Evolutionary conservation across 1,140 invertebrate genomes (phyloP).

Genomic region (Protaetia brevitarsis): DNA sequence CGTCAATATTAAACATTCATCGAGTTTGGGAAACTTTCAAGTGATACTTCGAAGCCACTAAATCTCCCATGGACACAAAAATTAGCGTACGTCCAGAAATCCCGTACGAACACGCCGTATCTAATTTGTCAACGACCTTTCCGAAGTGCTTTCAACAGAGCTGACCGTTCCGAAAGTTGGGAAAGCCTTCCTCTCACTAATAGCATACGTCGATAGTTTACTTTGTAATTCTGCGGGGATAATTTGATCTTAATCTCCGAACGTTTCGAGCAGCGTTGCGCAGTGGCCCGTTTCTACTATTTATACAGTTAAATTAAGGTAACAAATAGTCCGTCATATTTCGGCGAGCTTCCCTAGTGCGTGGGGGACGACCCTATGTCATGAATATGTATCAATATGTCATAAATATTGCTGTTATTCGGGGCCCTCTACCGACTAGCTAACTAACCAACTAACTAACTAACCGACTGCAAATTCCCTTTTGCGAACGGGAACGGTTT

Average conservation of each 20-base stretch:
- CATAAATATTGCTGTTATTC: slow-evolving; percentile 14
- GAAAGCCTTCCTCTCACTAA: background rate
- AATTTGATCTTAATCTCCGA: slow-evolving; percentile 11
- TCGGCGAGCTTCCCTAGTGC: background rate
- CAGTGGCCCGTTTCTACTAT: background rate
- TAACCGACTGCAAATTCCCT: slow-evolving; percentile 1
- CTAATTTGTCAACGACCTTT: no score
- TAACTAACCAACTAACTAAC: slow-evolving; percentile 2
- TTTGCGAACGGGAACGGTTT: background rate
- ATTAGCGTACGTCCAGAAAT: no score
- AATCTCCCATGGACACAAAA: no score
- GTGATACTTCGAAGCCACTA: no score
- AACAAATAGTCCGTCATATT: slow-evolving; percentile 10
- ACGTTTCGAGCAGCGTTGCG: background rate
- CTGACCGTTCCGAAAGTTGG: background rate
- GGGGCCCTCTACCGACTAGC: background rate
- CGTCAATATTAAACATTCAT: no score
- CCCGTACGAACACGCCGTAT: no score
- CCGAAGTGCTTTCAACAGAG: no score
- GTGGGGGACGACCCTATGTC: background rate
- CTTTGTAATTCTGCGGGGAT: background rate
- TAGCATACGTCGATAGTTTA: background rate
- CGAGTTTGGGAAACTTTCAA: no score
- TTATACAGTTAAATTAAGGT: slow-evolving; percentile 14
- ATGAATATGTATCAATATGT: slow-evolving; percentile 16